Evolutionary conservation across 2,113 vertebrate genomes (phyloP).

Genomic region (Bufo gargarizans): DNA sequence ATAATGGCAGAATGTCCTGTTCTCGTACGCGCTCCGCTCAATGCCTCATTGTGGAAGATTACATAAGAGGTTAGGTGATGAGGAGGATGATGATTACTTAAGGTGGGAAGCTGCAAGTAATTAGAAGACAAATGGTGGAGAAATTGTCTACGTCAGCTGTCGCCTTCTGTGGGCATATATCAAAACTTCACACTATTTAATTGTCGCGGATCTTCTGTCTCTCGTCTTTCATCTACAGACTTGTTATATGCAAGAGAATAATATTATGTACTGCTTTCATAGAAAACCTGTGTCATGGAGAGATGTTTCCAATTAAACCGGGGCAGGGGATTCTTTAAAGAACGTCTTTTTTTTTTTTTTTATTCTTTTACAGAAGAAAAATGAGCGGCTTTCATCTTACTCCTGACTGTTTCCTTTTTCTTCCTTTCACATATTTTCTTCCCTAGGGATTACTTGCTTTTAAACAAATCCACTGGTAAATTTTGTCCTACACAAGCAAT

Average conservation of each 20-base stretch:
- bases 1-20: conserved; percentile 11
- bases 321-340: conserved; percentile 46
- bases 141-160: conserved; percentile 29
- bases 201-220: conserved; percentile 37
- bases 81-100: background rate
- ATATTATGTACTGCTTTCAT: conserved; percentile 48
- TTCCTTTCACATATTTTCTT: conserved; percentile 58
- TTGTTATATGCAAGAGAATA: conserved; percentile 51
- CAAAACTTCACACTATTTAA: conserved; percentile 43
- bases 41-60: conserved; percentile 30
- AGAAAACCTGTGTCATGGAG: conserved; percentile 34
- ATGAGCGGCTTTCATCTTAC: conserved; percentile 61
- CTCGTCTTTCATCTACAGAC: conserved; percentile 33
- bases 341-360: conserved; percentile 28
- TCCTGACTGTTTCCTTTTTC: conserved; percentile 60
- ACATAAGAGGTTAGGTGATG: background rate
- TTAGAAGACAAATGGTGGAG: conserved; percentile 33
- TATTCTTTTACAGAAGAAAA: conserved; percentile 49
- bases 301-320: conserved; percentile 52
- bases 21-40: background rate
- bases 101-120: conserved; percentile 35
- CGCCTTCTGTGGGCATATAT: conserved; percentile 13
- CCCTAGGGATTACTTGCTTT: conserved; percentile 61
- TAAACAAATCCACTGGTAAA: conserved; percentile 58
- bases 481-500: conserved; percentile 65